Percentiles rank a stretch among this genome's conserved stretches.
phyloP scores from a whole-genome alignment of 2,888 invertebrate species.

The Cinara cedri region DNA sequence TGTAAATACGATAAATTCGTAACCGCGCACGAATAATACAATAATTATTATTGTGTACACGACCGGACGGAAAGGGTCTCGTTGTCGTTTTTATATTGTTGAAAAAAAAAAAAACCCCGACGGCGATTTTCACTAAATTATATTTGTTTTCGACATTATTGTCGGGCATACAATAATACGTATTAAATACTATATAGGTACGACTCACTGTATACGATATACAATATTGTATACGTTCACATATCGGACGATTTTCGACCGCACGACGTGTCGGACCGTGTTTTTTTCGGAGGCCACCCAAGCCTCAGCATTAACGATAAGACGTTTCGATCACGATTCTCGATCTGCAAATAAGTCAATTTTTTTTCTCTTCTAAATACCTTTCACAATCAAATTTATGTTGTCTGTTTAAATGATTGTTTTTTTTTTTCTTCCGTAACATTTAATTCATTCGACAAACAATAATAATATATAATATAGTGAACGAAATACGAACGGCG shows the following conservation, averaged over 20 bases:
- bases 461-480: too few relatives aligned
- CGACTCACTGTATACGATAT: not conserved
- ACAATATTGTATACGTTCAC: not conserved
- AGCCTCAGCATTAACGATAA: slow-evolving; percentile 18
- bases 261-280: slow-evolving; percentile 10
- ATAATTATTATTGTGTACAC: too few relatives aligned
- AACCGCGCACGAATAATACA: too few relatives aligned
- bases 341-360: slow-evolving; percentile 29
- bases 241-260: slow-evolving; percentile 22
- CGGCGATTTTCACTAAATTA: not conserved
- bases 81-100: not conserved
- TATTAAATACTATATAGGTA: too few relatives aligned
- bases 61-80: not conserved
- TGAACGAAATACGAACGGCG: too few relatives aligned
- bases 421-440: not conserved
- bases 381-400: slow-evolving; percentile 36
- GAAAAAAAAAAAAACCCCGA: not conserved
- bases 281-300: slow-evolving; percentile 26
- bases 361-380: not conserved
- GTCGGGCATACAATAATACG: not conserved
- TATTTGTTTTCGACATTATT: not conserved
- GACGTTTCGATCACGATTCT: slow-evolving; percentile 45
- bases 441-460: too few relatives aligned
- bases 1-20: not conserved
- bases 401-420: not conserved